phyloP scores from a whole-genome alignment of 2,113 vertebrate species.

The Garra rufa region DNA sequence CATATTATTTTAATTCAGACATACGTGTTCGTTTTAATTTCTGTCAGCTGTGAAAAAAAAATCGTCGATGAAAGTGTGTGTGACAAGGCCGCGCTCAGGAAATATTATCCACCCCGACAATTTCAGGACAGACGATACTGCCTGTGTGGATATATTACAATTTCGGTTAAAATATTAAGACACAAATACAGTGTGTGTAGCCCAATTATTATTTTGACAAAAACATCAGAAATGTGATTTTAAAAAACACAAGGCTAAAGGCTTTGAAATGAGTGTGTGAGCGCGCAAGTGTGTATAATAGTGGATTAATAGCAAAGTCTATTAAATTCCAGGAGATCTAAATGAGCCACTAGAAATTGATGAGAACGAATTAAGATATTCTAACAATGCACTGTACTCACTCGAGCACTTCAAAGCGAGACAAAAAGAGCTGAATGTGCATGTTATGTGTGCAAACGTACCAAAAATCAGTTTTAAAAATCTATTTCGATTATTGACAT shows the following conservation, averaged over 20 bases:
- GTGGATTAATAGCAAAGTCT: slow-evolving; percentile 22
- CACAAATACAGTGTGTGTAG: background rate
- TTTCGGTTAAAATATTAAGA: background rate
- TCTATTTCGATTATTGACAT: background rate
- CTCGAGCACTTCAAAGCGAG: slow-evolving; percentile 3
- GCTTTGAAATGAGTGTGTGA: slow-evolving; percentile 10
- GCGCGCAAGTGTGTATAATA: background rate
- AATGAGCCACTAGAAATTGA: slow-evolving; percentile 31
- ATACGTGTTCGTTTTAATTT: background rate
- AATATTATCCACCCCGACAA: background rate
- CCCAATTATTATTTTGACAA: background rate
- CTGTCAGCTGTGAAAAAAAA: background rate
- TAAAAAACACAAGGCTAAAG: background rate
- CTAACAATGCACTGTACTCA: slow-evolving; percentile 17
- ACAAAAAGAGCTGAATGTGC: slow-evolving; percentile 5
- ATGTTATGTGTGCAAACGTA: background rate
- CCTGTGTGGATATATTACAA: background rate
- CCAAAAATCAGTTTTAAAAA: background rate
- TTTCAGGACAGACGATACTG: background rate
- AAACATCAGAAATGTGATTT: background rate
- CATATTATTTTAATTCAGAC: background rate
- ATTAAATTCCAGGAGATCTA: slow-evolving; percentile 30
- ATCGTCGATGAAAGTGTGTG: background rate
- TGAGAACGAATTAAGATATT: slow-evolving; percentile 19
- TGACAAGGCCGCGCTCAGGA: background rate